Percentiles rank a stretch among this genome's conserved stretches.
These are phyloP conservation scores for Liasis olivaceus DNA, from an alignment of 2,797 vertebrate species.

Conservation along the genomic window DNA sequence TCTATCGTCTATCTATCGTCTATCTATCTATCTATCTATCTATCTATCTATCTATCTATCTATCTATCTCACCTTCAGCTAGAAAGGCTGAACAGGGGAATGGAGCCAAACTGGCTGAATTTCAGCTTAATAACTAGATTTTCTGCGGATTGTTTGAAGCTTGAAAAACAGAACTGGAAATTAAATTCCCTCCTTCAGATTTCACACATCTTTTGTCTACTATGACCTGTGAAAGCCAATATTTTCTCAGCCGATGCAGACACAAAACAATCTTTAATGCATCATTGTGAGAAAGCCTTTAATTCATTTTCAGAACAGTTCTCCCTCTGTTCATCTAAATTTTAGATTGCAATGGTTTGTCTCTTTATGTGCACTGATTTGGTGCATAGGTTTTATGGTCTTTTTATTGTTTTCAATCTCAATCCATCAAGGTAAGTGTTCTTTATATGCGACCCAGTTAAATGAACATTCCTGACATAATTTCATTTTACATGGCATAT, in stretches of 20 bases:
- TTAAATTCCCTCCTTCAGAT: not conserved
- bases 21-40: too few relatives aligned
- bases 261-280: not conserved
- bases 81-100: not conserved
- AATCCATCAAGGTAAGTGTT: not conserved
- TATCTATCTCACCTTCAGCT: not conserved
- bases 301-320: not conserved
- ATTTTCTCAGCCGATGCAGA: not conserved
- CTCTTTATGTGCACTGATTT: not conserved
- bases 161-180: not conserved
- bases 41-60: too few relatives aligned
- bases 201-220: not conserved
- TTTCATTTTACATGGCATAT: not conserved
- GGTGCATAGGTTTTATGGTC: not conserved
- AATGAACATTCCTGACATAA: not conserved
- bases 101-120: not conserved
- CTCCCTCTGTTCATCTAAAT: not conserved
- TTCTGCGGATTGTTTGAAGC: not conserved
- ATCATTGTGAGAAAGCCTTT: not conserved
- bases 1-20: too few relatives aligned
- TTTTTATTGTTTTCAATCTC: not conserved
- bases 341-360: not conserved
- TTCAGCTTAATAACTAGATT: not conserved
- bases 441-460: not conserved
- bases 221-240: not conserved